Conservation (phyloP, 2,113 vertebrate genomes). For the Nycticebus coucang region DNA sequence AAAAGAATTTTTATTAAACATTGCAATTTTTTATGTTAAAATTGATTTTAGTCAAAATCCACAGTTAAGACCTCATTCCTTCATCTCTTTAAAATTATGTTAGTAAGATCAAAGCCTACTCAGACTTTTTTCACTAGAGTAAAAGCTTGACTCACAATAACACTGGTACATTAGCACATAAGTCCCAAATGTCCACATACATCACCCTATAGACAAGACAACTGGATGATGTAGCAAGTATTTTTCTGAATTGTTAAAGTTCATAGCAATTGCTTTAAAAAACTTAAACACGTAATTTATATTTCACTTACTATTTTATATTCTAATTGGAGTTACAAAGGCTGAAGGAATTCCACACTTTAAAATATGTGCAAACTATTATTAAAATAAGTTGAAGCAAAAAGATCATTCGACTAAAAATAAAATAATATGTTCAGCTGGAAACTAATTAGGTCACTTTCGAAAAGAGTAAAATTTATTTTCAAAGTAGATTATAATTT, state of each 20-base stretch:
- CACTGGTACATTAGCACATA: not conserved
- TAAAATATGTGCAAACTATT: conserved; percentile 17
- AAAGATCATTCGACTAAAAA: conserved; percentile 29
- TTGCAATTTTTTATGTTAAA: conserved; percentile 23
- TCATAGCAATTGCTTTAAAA: not conserved
- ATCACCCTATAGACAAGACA: not conserved
- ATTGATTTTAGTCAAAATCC: not conserved
- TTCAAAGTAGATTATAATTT: conserved; percentile 19
- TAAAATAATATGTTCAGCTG: not conserved
- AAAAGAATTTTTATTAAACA: not conserved
- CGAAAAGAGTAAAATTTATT: conserved; percentile 18
- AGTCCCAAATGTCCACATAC: not conserved
- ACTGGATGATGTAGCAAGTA: not conserved
- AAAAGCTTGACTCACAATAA: not conserved
- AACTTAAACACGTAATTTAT: not conserved
- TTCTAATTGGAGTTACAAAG: conserved; percentile 26
- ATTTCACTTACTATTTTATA: not conserved
- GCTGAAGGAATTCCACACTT: conserved; percentile 16
- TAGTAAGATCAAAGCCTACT: not conserved
- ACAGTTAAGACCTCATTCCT: not conserved
- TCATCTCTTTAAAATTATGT: conserved; percentile 21
- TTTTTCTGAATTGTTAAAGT: not conserved
- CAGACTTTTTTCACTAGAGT: not conserved
- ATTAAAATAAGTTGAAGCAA: conserved; percentile 35
- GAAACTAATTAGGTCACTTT: conserved; percentile 37